Base-by-base conservation (phyloP, 23 tunicate species). In the Trididemnum miniatum region DNA sequence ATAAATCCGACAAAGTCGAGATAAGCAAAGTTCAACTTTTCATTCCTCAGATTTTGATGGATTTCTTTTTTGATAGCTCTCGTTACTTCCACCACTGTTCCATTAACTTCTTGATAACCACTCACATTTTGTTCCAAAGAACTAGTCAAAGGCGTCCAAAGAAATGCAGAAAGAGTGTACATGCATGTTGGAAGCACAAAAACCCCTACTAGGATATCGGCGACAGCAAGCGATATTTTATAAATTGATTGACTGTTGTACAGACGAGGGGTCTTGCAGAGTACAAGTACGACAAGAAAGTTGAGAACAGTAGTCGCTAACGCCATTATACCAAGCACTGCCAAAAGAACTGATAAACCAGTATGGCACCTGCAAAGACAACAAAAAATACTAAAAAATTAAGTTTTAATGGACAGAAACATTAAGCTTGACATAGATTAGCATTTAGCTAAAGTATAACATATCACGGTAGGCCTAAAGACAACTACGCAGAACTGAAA, bases 1-100 rank as follows among this genome's bases (percentile, higher is more conserved):
- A 90, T 80, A 66, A 90, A 90, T 0, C 96, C 96, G 0, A 90
- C 87, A 51, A 67, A 65, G 33, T 84, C n/a, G 15, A 80, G 1
- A 57, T 84, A 81, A 40, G 31, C 30, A 0, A 18, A 30, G 7
- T 57, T 50, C 32, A 89, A 71, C 26, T 22, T 12, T 9, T 4
- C 76, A 20, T 25, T 30, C 75, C 57, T 33, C 1, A 32, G 29
- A 12, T 74, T 78, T 3, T 77, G 51, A 3, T 64, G 51, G 34
- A 36, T 49, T 5, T 80, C 75, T 2, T 30, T 39, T 1, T 9
- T 72, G 28, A 60, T 44, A 1, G 59, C 18, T 31, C 50, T 22
- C 0, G 20, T 5, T 1, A 31, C 62, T 30, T 34, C 18, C 3
- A 20, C 31, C 20, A 29, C 1, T 35, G 81, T 27, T 5, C 73